Percentiles rank a stretch among this genome's conserved stretches.
Evolutionary conservation across 92 coral and sea anemone species (phyloP).

Genomic region (Ricordea florida): DNA sequence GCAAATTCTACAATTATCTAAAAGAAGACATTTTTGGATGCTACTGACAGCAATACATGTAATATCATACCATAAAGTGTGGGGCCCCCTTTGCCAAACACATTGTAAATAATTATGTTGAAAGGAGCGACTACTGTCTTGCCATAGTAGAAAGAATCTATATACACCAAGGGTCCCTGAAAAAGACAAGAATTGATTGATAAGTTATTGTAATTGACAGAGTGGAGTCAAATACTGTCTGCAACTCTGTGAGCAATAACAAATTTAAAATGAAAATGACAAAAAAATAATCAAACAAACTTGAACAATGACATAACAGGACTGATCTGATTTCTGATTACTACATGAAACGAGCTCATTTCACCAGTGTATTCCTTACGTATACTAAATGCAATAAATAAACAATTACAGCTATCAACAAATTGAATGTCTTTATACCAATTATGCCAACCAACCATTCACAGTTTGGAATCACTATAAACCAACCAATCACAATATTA

Average conservation of each 20-base stretch:
- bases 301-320: no score
- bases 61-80: slow-evolving; percentile 86
- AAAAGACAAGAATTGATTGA: neutral
- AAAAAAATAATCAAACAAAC: no score
- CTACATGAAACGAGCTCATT: no score
- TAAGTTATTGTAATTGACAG: neutral
- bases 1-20: no score
- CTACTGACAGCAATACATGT: neutral
- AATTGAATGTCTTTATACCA: no score
- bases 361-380: no score
- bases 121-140: slow-evolving; percentile 85
- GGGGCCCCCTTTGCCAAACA: slow-evolving; percentile 98
- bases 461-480: no score
- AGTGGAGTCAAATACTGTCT: neutral
- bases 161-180: slow-evolving; percentile 89
- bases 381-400: no score
- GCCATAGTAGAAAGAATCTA: slow-evolving; percentile 87
- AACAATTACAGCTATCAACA: no score
- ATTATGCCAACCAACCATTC: no score
- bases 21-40: neutral
- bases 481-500: no score
- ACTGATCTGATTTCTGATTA: no score
- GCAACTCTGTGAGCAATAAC: neutral
- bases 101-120: slow-evolving; percentile 85
- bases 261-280: neutral